These are phyloP conservation scores for Eleutherodactylus coqui DNA, from an alignment of 2,797 vertebrate species.

Conservation along the genomic window DNA sequence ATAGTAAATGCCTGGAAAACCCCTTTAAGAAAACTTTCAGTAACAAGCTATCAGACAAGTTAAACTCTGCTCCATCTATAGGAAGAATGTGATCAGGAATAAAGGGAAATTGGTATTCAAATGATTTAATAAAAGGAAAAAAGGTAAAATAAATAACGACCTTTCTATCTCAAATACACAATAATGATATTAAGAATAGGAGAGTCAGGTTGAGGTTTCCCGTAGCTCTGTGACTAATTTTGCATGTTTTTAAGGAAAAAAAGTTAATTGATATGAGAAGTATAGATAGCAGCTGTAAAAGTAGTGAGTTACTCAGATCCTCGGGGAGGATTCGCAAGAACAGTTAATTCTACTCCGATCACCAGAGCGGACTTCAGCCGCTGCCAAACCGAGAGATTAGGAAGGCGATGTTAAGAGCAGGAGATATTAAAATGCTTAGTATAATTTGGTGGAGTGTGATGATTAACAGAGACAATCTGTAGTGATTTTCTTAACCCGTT, in stretches of 20 bases:
- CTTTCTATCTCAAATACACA: not conserved
- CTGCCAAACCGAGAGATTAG: conserved; percentile 21
- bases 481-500: not conserved
- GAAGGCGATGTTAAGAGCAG: not conserved
- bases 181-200: not conserved
- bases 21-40: not conserved
- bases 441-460: conserved; percentile 1
- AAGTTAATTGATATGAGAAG: conserved; percentile 6
- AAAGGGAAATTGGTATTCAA: not conserved
- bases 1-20: not conserved
- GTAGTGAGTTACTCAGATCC: not conserved
- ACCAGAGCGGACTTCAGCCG: not conserved
- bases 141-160: not conserved
- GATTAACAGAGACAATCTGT: not conserved
- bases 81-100: not conserved
- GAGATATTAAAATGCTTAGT: not conserved
- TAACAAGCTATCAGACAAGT: too few species aligned
- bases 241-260: conserved; percentile 19
- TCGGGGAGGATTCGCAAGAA: not conserved
- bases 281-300: conserved; percentile 22
- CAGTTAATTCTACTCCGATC: conserved; percentile 1
- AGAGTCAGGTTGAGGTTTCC: not conserved
- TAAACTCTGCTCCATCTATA: too few species aligned
- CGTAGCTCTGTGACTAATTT: not conserved
- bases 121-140: not conserved